Evolutionary conservation across 2,888 invertebrate genomes (phyloP), one percentile per base, ranked within the genome.

Genomic region (Tinea pellionella): DNA sequence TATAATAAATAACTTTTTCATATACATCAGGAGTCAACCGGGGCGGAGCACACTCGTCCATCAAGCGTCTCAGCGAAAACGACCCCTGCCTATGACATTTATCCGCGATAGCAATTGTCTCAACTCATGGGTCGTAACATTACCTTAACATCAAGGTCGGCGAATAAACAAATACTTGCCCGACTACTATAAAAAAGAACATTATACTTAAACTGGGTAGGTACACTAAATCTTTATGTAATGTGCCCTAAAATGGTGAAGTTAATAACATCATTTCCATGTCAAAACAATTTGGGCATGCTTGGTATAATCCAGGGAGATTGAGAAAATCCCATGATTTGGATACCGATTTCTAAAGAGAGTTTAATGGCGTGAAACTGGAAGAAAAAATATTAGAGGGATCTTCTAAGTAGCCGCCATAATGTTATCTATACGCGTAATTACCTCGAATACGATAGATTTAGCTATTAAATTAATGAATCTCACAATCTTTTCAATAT

Each of bases 271-370:
- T 47, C n/a, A 74, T 78, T 79, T 78, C 71, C 71, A 71, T 69
- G 64, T 67, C 65, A 65, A 70, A 69, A 72, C 70, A 69, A 64
- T 66, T 71, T 73, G 73, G 76, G 73, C 69, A 70, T 67, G 64
- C 67, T 68, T 69, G 12, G 29, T 71, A 70, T 74, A 77, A 79
- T 77, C 74, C 73, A 63, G 65, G 65, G 24, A 63, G 67, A 65
- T 69, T 68, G 63, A 65, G 29, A 12, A 32, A 57, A 13, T 57
- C 32, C 32, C 57, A 19, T 15, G 15, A 32, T 15, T 32, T 57
- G 29, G 19, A 62, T 65, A 64, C 68, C 62, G 76, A 77, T 76
- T 80, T 67, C 74, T 78, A 77, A 81, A 73, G 72, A 78, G 73
- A 62, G 64, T 69, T 70, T 75, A 74, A 78, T 72, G 73, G 66